Conservation (phyloP, 1,140 invertebrate genomes). For the Megalonaias nervosa region DNA sequence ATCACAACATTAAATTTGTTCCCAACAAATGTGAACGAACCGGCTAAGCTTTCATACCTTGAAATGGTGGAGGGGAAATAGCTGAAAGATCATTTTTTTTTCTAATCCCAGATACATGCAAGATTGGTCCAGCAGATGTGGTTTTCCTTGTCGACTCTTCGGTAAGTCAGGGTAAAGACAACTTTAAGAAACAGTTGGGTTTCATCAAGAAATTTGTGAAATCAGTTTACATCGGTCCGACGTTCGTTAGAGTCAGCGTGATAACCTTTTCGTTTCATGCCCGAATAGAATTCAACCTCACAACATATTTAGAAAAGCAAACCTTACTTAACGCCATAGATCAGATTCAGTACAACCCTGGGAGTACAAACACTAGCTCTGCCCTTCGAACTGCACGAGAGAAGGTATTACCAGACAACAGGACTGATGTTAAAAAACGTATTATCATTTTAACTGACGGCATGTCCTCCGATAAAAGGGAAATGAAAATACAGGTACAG, state of each 20-base stretch:
- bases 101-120: conserved; percentile 5
- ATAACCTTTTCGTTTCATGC: conserved; percentile 16
- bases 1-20: too few species aligned
- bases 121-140: conserved; percentile 8
- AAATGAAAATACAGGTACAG: background rate
- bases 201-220: conserved; percentile 21
- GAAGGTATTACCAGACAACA: background rate
- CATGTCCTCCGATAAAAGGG: conserved; percentile 1
- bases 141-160: conserved; percentile 18
- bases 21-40: too few species aligned
- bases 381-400: conserved; percentile 1
- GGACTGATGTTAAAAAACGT: background rate
- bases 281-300: background rate
- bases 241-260: conserved; percentile 4
- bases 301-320: conserved; percentile 2
- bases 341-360: conserved; percentile 11
- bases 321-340: conserved; percentile 12
- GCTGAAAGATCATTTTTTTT: background rate
- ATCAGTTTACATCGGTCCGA: conserved; percentile 5
- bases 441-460: conserved; percentile 17
- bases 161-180: conserved; percentile 10
- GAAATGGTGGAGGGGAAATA: too few species aligned
- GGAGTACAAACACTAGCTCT: conserved; percentile 1
- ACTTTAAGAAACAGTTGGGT: conserved; percentile 14
- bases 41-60: too few species aligned